These are phyloP conservation scores for Symphodus melops DNA, from an alignment of 2,113 vertebrate species.

Conservation along the genomic window DNA sequence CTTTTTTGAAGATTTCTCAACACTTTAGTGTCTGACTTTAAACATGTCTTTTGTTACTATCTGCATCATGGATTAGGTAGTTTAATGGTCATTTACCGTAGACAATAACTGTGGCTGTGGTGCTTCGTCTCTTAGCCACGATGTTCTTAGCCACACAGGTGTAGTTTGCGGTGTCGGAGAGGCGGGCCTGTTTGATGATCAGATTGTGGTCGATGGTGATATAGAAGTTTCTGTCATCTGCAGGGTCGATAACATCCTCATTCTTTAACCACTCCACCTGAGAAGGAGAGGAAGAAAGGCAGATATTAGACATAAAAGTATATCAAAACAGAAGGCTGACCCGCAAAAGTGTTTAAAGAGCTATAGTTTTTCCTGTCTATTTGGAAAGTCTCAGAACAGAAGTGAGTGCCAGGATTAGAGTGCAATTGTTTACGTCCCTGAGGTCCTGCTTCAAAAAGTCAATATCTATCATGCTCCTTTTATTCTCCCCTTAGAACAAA, in stretches of 20 bases:
- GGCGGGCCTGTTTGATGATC: slow-evolving; percentile 98
- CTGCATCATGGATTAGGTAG: not conserved
- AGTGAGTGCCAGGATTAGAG: slow-evolving; percentile 39
- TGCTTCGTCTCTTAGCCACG: slow-evolving; percentile 95
- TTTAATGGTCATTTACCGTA: slow-evolving; percentile 85
- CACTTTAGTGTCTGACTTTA: not conserved
- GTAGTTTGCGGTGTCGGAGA: slow-evolving; percentile 97
- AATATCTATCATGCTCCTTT: slow-evolving; percentile 74
- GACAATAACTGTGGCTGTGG: slow-evolving; percentile 95
- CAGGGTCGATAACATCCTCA: slow-evolving; percentile 95
- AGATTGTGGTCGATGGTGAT: slow-evolving; percentile 99
- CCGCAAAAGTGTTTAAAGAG: slow-evolving; percentile 44
- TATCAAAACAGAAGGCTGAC: slow-evolving; percentile 26
- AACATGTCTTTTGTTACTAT: not conserved
- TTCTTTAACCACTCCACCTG: slow-evolving; percentile 99
- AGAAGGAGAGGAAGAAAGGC: not conserved
- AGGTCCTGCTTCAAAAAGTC: slow-evolving; percentile 76
- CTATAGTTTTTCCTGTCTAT: slow-evolving; percentile 43
- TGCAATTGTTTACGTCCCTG: slow-evolving; percentile 62
- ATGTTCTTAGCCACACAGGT: slow-evolving; percentile 99
- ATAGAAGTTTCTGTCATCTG: slow-evolving; percentile 98
- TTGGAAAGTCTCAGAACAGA: slow-evolving; percentile 54
- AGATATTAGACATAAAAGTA: not conserved
- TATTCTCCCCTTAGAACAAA: slow-evolving; percentile 72
- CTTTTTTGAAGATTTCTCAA: slow-evolving; percentile 16